Base-by-base conservation (phyloP, 2,888 invertebrate species). In the Dryomyza anilis region DNA sequence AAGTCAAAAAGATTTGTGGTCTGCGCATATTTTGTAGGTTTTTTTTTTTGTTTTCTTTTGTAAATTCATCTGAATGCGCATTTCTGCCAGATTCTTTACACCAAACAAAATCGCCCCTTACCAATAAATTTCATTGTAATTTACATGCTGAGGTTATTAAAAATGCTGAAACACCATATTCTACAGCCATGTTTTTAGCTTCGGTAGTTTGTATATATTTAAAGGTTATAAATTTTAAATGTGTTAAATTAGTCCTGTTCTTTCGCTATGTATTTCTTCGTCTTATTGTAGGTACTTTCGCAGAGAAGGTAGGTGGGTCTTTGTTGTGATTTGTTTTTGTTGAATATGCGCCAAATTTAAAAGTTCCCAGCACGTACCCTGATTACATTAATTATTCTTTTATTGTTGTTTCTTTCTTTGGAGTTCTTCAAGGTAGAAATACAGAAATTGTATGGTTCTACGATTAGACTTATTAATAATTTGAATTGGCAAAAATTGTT, bases 151-250 rank as follows among this genome's bases (percentile, higher is more conserved):
- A 67, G 68, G 65, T 67, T 53, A 33, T 60, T 50, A 25, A 33
- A 53, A 55, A 33, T 58, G 16, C 36, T 27, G 23, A 46, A 27
- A n/a, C n/a, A n/a, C n/a, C n/a, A n/a, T n/a, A n/a, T n/a, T n/a
- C n/a, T n/a, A n/a, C n/a, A n/a, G n/a, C n/a, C n/a, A n/a, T 4
- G 39, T 43, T 14, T 48, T 43, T 57, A 30, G 21, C 14, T 19
- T 55, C 19, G 36, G 48, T 50, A 25, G 27, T n/a, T 50, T 21
- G 36, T 36, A 5, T 4, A 14, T 10, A 5, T 46, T 58, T 48
- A 71, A 70, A 71, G 75, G 80, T 77, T 79, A 80, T 81, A 81
- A 81, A 81, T 81, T 81, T 79, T 78, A 81, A 81, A 81, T 81
- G 74, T 78, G 78, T 73, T 78, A 74, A 78, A 76, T 80, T 79